Evolutionary conservation across 2,888 invertebrate genomes (phyloP).

Genomic region (Oasisia sp.): DNA sequence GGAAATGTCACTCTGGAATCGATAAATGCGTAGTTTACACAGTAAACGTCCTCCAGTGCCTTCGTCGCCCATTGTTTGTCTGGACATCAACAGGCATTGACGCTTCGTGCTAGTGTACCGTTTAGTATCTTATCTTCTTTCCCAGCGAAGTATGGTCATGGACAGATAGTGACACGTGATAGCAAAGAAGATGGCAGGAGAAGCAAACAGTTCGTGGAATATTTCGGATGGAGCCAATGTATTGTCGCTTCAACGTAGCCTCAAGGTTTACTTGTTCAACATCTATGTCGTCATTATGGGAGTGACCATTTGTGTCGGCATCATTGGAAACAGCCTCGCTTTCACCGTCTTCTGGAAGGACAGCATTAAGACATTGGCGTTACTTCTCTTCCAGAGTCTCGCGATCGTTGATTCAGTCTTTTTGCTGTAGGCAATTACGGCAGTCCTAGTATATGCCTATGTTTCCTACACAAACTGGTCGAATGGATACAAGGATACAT

Average conservation of each 20-base stretch:
- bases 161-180: no score
- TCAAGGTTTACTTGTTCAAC: conserved; percentile 39
- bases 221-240: no score
- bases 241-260: background rate
- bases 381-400: conserved; percentile 43
- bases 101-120: no score
- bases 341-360: conserved; percentile 42
- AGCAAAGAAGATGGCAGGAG: no score
- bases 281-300: conserved; percentile 38
- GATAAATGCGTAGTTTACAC: no score
- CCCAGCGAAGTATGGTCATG: no score
- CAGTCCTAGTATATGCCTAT: conserved; percentile 36
- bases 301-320: conserved; percentile 36
- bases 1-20: no score
- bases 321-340: conserved; percentile 40
- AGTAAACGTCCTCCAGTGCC: no score
- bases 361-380: conserved; percentile 41
- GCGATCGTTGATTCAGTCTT: conserved; percentile 38
- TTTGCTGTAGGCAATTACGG: conserved; percentile 35
- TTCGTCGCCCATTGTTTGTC: no score
- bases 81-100: no score
- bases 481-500: background rate
- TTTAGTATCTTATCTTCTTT: no score
- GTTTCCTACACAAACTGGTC: conserved; percentile 33
- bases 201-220: no score